Evolutionary conservation across 2,888 invertebrate genomes (phyloP), one percentile per base, ranked within the genome.

Genomic region (Drosophila pseudotakahashii): DNA sequence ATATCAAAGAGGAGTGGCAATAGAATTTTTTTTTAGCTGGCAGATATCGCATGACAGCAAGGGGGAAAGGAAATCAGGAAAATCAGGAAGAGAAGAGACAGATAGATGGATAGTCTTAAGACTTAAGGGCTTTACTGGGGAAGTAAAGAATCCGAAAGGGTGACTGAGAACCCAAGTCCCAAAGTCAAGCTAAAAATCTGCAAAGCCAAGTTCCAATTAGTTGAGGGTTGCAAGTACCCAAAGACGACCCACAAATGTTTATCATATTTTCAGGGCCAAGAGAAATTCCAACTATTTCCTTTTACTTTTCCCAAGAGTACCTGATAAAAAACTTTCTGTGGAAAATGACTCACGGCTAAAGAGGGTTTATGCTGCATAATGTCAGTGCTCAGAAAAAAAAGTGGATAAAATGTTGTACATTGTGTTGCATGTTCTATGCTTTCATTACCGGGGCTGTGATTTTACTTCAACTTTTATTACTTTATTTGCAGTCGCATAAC

Each of bases 401-500:
- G 16, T 7, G 10, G 23, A 51, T 51, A 51, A 64, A 64, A 64
- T 45, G 45, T 64, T 52, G 37, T 45, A 16, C 64, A 45, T 39
- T 52, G 26, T 52, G 52, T 66, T 66, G 66, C 66, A 66, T 66
- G 66, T 66, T 47, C 45, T 41, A 34, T 42, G 41, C 70, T 54
- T 70, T 70, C 51, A 60, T 44, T 58, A 39, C 58, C 10, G 39
- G 45, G 41, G 37, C 62, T 71, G 64, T 70, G 62, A 47, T 74
- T 75, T 59, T 34, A 55, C 71, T 53, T 61, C 50, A 44, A 13
- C 36, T 77, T 85, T 88, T 85, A 85, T 88, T 86, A 76, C 79
- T 80, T 85, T 88, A 84, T 84, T 84, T 88, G 80, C 75, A 79
- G 75, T 70, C 71, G 71, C 82, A 84, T 78, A 84, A 85, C 88